phyloP scores from a whole-genome alignment of 2,888 invertebrate species.

The Bursaphelenchus okinawaensis region DNA sequence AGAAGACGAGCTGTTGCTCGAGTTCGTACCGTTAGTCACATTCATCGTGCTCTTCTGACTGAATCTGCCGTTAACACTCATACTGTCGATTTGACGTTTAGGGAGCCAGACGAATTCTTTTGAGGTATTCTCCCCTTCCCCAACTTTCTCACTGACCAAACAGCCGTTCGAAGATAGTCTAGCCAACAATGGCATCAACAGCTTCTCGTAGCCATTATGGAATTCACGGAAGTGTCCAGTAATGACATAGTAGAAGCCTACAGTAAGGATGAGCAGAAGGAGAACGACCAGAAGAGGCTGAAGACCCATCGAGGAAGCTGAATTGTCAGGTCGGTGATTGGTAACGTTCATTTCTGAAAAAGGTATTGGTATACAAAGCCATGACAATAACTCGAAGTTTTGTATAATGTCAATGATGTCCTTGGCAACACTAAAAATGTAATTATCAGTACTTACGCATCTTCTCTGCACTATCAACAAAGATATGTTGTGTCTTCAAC shows the following conservation, averaged over 20 bases:
- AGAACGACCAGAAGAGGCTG: constrained; percentile 24
- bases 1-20: not conserved
- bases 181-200: constrained; percentile 48
- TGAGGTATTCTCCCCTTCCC: constrained; percentile 33
- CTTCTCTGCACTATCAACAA: not conserved
- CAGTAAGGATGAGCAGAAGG: constrained; percentile 18
- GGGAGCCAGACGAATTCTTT: constrained; percentile 53
- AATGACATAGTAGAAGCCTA: constrained; percentile 22
- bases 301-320: constrained; percentile 5
- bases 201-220: constrained; percentile 51
- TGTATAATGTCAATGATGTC: too few species aligned
- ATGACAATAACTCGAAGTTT: too few species aligned
- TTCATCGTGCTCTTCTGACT: too few species aligned
- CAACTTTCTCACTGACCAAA: constrained; percentile 23
- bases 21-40: too few species aligned
- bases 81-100: constrained; percentile 28
- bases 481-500: not conserved
- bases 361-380: too few species aligned
- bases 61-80: constrained; percentile 34
- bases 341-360: constrained; percentile 12
- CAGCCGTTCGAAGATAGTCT: constrained; percentile 37
- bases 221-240: too few species aligned
- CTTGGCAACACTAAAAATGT: too few species aligned
- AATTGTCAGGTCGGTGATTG: not conserved
- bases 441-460: not conserved